phyloP scores from a whole-genome alignment of 2,797 vertebrate species.

The Meriones psammophilus region DNA sequence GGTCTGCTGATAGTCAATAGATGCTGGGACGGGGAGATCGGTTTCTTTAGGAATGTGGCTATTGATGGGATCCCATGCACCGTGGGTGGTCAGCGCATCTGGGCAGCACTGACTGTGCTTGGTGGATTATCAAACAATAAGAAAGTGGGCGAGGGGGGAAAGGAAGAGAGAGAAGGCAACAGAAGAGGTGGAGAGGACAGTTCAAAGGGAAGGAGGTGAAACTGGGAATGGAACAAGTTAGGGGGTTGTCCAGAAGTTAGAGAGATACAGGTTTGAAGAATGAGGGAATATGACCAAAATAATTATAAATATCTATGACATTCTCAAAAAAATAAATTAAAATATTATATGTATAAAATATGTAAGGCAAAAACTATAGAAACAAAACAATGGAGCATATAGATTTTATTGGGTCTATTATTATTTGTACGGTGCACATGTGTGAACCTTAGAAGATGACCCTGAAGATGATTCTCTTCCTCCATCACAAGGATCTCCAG shows the following conservation, averaged over 20 bases:
- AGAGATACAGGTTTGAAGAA: background rate
- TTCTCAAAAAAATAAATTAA: background rate
- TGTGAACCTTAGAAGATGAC: background rate
- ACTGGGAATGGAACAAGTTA: background rate
- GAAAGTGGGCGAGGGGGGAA: background rate
- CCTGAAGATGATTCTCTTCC: background rate
- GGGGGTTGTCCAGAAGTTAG: too few species aligned
- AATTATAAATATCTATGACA: background rate
- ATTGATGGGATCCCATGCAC: background rate
- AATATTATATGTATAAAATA: background rate
- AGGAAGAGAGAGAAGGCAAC: background rate
- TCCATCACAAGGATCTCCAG: too few species aligned
- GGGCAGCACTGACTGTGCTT: background rate
- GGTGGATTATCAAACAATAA: background rate
- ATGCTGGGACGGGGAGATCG: background rate
- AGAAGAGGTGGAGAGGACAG: background rate
- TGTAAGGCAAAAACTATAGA: background rate
- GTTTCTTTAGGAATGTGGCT: background rate
- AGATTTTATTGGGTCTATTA: background rate
- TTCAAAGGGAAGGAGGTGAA: background rate
- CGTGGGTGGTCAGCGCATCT: background rate
- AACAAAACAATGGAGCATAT: background rate
- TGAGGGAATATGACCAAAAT: background rate
- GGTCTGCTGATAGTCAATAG: background rate
- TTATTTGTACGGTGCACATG: background rate